Evolutionary conservation across 2,113 vertebrate genomes (phyloP), one percentile per base, ranked within the genome.

Genomic region (Ia io): DNA sequence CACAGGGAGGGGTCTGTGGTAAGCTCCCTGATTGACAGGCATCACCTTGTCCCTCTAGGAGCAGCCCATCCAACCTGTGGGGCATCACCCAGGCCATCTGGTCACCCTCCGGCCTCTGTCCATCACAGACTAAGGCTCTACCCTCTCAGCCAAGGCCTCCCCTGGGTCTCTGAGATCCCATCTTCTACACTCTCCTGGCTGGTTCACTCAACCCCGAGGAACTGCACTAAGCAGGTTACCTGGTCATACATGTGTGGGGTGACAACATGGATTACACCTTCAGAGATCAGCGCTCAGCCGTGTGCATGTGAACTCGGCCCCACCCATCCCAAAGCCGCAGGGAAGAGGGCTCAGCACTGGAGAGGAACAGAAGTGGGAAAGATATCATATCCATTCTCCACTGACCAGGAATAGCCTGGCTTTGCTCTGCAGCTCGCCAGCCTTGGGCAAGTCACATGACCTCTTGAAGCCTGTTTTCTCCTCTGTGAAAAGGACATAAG

Each of bases 361-460:
- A 20, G 47, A 44, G 1, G 23, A 47, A 17, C 7, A 4, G 0
- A 65, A 74, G 53, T 9, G 5, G 9, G 20, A 37, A 32, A 4
- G 18, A 1, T 6, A 5, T 6, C n/a, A 22, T 4, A 6, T 28
- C 11, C 12, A 5, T 32, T 8, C 14, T 23, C 11, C 9, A 0
- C 30, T 9, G 2, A 3, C 6, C n/a, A 20, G 47, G 22, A 3
- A 4, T 12, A 13, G 77, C 2, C 0, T 4, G 25, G 18, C 42
- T 42, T 8, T 2, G 20, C 8, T 1, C 0, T 1, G 1, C 2
- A 16, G 88, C 23, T 20, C 23, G 9, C n/a, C 8, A 22, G 47
- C 23, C 78, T 9, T 20, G 61, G 44, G 10, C 22, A 12, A 2
- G 32, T 16, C 30, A 10, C 88, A 9, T 7, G 83, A 40, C 42